Evolutionary conservation across 2,888 invertebrate species (phyloP), one percentile per base, ranked within the genome.

Genomic region (Schizaphis graminum): DNA sequence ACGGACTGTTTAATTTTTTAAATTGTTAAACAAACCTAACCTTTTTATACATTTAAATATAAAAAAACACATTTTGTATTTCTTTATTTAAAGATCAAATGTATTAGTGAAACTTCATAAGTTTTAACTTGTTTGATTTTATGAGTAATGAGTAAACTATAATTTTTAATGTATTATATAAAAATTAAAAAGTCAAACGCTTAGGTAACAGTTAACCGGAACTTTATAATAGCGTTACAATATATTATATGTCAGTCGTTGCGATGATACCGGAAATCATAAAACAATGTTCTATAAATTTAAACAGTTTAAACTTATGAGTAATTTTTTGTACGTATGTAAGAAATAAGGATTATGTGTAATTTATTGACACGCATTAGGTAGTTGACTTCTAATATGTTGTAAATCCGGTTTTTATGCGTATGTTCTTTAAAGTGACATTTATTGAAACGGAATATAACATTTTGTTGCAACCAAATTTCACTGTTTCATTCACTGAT

Each of bases 331-430:
- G 13, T 21, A 35, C 26, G 47, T n/a, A 35, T 49, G 4, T 61
- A 24, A 10, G 44, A 3, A 53, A 5, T 61, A 24, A 10, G 44
- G 10, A 53, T 57, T 61, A 86, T 91, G 26, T 24, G 26, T 16
- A 67, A 88, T 84, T 35, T 91, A 84, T 84, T 53, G 28, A 49
- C 26, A 67, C 28, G 41, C 87, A 67, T 67, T 56, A 85, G 91
- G 85, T 41, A 91, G 77, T n/a, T n/a, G 57, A 86, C 41, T 91
- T 10, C 86, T 91, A 16, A 53, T 21, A 57, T 47, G 44, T 13
- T 0, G 87, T 21, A 47, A 87, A 88, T 92, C 92, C 92, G 92
- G 92, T 92, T 92, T 88, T 41, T 67, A 53, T 53, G 24, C 28
- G 41, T 28, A 28, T 4, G 5, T 91, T 67, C 47, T n/a, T 87